A percentile compares a stretch with the other conserved stretches of the same genome.
phyloP scores from a whole-genome alignment of 2,797 vertebrate species.

The Moxostoma hubbsi region DNA sequence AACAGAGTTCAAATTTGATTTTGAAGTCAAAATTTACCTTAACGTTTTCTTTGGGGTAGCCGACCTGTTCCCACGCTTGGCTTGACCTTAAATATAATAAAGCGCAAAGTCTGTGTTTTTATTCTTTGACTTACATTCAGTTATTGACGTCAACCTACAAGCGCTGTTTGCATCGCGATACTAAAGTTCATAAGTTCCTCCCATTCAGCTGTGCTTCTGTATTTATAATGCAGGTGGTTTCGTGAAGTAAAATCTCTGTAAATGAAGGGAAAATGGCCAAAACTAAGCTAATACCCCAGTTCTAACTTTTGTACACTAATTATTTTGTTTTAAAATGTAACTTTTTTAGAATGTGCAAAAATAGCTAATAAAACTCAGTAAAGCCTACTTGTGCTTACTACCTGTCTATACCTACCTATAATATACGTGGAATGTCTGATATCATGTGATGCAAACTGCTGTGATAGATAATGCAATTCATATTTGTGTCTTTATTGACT shows the following conservation, averaged over 20 bases:
- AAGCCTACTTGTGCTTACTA: too few species aligned
- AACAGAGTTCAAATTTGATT: not conserved
- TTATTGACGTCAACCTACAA: not conserved
- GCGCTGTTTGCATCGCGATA: not conserved
- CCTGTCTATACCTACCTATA: too few species aligned
- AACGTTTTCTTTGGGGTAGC: not conserved
- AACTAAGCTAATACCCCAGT: too few species aligned
- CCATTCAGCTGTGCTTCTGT: slow-evolving; percentile 22
- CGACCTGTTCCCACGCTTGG: slow-evolving; percentile 14
- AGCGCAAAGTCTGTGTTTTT: not conserved
- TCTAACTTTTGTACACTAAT: too few species aligned
- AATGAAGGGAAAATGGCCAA: not conserved
- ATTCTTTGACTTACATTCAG: slow-evolving; percentile 2
- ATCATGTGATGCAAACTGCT: not conserved
- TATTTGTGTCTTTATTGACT: not conserved
- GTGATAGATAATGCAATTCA: not conserved
- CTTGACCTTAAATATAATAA: not conserved
- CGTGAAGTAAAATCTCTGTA: not conserved
- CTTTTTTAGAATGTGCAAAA: not conserved
- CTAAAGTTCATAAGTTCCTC: slow-evolving; percentile 22
- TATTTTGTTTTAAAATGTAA: not conserved
- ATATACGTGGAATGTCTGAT: too few species aligned
- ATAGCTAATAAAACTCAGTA: not conserved
- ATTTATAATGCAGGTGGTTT: slow-evolving; percentile 25
- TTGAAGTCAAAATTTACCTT: not conserved